Evolutionary conservation across 2,113 vertebrate species (phyloP).

Genomic region (Actenoides hombroni): DNA sequence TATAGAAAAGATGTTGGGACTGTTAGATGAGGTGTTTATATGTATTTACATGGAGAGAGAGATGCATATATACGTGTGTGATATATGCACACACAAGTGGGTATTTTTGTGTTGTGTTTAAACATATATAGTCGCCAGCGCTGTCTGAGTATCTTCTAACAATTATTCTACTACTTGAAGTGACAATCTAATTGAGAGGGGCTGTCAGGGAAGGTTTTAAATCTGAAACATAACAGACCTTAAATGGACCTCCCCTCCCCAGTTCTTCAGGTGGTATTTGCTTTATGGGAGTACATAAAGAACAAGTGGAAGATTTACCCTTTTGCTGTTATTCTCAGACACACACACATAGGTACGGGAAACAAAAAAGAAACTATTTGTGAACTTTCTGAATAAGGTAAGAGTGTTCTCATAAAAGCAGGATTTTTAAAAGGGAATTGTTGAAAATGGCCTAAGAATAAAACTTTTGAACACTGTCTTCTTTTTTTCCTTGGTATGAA

Average conservation of each 20-base stretch:
- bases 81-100: neutral
- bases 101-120: neutral
- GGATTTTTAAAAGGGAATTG: slow-evolving; percentile 32
- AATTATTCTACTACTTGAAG: neutral
- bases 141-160: neutral
- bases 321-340: neutral
- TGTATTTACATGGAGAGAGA: neutral
- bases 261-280: neutral
- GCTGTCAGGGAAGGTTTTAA: neutral
- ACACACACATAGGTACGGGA: neutral
- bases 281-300: neutral
- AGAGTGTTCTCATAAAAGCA: slow-evolving; percentile 7
- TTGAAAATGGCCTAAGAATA: slow-evolving; percentile 59
- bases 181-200: neutral
- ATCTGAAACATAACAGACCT: neutral
- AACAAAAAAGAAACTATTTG: slow-evolving; percentile 31
- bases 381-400: slow-evolving; percentile 40
- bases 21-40: neutral
- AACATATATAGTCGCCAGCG: neutral
- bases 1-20: neutral
- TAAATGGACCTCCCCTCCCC: neutral
- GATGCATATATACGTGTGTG: neutral
- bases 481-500: slow-evolving; percentile 15
- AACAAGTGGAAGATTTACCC: neutral
- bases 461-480: slow-evolving; percentile 52